Percentiles rank a stretch among this genome's conserved stretches.
These are phyloP conservation scores for Enteromius thamalakanensis DNA, from an alignment of 2,797 vertebrate genomes.

Conservation along the genomic window DNA sequence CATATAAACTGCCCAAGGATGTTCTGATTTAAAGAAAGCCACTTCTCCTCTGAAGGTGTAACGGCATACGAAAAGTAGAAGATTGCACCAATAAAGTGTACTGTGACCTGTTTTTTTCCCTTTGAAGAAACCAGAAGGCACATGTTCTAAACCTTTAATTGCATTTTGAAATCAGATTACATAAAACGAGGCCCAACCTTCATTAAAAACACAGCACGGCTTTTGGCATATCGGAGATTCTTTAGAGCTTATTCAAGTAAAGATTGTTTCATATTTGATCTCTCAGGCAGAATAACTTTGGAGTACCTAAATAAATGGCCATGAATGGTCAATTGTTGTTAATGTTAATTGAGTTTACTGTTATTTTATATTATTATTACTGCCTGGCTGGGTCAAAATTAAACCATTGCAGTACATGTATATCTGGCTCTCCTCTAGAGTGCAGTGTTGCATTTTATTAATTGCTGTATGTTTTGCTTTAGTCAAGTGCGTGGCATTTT, in stretches of 20 bases:
- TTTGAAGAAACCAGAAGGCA: neutral
- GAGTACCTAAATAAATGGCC: neutral
- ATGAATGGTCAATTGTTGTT: neutral
- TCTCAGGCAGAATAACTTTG: neutral
- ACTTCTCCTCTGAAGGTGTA: neutral
- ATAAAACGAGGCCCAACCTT: neutral
- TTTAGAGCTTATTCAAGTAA: neutral
- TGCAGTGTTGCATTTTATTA: constrained; percentile 63
- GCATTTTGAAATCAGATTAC: neutral
- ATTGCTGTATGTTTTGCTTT: neutral
- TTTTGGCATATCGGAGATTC: neutral
- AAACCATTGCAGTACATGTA: neutral
- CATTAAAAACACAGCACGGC: neutral
- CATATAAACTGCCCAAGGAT: constrained; percentile 4
- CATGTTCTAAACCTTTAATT: neutral
- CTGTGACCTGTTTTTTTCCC: neutral
- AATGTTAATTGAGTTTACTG: constrained; percentile 17
- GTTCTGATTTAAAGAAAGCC: neutral
- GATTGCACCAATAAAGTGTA: neutral
- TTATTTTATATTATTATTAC: constrained; percentile 31
- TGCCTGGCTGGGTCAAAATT: constrained; percentile 35
- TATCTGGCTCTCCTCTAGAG: constrained; percentile 61
- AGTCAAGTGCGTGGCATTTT: constrained; percentile 35
- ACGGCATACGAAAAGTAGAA: neutral
- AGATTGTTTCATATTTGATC: neutral